phyloP scores from a whole-genome alignment of 1,140 invertebrate genomes.

The Philotrypesis tridentata region DNA sequence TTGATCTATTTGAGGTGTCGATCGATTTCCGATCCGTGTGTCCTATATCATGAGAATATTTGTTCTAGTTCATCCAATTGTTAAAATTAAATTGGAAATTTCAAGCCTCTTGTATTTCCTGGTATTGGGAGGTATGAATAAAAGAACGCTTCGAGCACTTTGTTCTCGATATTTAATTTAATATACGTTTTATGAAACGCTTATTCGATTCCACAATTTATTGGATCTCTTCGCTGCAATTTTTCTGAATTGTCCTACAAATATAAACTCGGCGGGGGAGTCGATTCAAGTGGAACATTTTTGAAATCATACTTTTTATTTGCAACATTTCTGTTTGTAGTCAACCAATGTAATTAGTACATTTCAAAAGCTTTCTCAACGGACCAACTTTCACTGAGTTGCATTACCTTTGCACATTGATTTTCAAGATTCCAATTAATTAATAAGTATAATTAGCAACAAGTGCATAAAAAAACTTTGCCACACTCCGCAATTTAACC shows the following conservation, averaged over 20 bases:
- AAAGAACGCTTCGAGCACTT: background rate
- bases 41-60: background rate
- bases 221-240: too few species aligned
- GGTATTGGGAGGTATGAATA: background rate
- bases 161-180: background rate
- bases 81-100: background rate
- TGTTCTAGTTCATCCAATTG: background rate
- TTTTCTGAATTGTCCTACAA: too few species aligned
- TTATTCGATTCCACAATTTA: background rate
- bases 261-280: too few species aligned
- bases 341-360: too few species aligned
- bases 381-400: too few species aligned
- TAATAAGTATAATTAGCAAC: background rate
- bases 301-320: too few species aligned
- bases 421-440: too few species aligned
- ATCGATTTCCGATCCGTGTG: background rate
- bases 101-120: background rate
- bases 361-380: too few species aligned
- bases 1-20: background rate
- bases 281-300: too few species aligned
- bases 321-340: too few species aligned
- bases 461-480: background rate
- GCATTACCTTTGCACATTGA: too few species aligned
- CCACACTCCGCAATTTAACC: background rate
- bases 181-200: background rate